Percentiles rank a stretch among this genome's conserved stretches.
Conservation (phyloP, 2,113 vertebrate species). For the Pseudorhombus dupliciocellatus region DNA sequence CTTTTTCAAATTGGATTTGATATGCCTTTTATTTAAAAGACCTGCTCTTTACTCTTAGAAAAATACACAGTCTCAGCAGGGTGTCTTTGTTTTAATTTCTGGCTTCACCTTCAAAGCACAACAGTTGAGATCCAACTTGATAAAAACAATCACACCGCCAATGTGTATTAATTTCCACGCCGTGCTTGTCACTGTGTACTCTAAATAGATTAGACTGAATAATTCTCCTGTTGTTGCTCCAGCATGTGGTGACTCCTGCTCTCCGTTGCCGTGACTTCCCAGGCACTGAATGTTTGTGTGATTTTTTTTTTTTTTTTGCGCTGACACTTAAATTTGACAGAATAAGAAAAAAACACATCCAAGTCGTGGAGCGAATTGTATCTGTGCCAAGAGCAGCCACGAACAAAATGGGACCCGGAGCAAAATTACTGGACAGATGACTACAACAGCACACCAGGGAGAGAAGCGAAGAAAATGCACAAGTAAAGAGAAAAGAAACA, state of each 20-base stretch:
- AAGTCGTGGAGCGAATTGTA: slow-evolving; percentile 14
- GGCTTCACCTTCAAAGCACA: slow-evolving; percentile 52
- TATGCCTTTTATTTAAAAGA: slow-evolving; percentile 47
- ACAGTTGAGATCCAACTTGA: slow-evolving; percentile 43
- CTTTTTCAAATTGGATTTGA: slow-evolving; percentile 30
- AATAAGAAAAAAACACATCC: background rate
- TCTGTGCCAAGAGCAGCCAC: slow-evolving; percentile 18
- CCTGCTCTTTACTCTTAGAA: slow-evolving; percentile 39
- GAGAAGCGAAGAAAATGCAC: slow-evolving; percentile 17
- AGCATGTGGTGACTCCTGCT: slow-evolving; percentile 23
- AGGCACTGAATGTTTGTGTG: background rate
- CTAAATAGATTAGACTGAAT: slow-evolving; percentile 6
- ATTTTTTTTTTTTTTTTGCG: background rate
- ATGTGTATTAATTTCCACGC: slow-evolving; percentile 3
- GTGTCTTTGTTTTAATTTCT: slow-evolving; percentile 48
- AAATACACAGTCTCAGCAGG: slow-evolving; percentile 46
- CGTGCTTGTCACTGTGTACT: background rate
- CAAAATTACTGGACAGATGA: slow-evolving; percentile 19
- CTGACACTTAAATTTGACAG: slow-evolving; percentile 7
- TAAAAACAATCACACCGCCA: slow-evolving; percentile 45
- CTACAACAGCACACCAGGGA: slow-evolving; percentile 11
- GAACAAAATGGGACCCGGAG: slow-evolving; percentile 25
- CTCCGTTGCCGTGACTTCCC: slow-evolving; percentile 9
- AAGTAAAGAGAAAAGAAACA: background rate
- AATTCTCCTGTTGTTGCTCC: slow-evolving; percentile 12